phyloP scores from a whole-genome alignment of 2,888 invertebrate genomes.

The Trilocha varians region DNA sequence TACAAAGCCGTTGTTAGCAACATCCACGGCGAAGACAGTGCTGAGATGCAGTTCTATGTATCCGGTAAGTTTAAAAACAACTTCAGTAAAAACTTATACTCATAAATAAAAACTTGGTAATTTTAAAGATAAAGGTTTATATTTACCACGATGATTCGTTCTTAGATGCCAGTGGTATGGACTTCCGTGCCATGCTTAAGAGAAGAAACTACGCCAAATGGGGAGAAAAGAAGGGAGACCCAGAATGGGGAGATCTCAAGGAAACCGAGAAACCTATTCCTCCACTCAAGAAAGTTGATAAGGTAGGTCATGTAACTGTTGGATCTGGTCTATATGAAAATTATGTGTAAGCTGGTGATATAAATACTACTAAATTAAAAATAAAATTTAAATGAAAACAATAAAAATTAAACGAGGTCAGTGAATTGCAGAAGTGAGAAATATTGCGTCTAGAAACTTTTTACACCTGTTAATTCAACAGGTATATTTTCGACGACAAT shows the following conservation, averaged over 20 bases:
- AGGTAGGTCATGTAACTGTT: conserved; percentile 76
- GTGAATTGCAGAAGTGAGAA: conserved; percentile 1
- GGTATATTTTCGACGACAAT: neutral
- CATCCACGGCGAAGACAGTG: conserved; percentile 95
- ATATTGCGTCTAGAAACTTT: neutral
- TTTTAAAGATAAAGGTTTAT: neutral
- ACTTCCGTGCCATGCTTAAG: conserved; percentile 98
- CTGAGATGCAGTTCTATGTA: conserved; percentile 96
- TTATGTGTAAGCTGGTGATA: conserved; percentile 42
- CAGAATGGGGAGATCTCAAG: conserved; percentile 94
- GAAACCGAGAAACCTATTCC: conserved; percentile 91
- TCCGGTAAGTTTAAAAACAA: conserved; percentile 84
- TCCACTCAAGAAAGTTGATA: conserved; percentile 92
- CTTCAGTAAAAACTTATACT: no score
- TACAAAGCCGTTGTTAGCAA: conserved; percentile 95
- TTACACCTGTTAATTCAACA: neutral
- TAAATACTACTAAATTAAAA: conserved; percentile 19
- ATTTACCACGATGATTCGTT: neutral
- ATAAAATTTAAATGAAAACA: neutral
- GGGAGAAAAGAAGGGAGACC: conserved; percentile 92
- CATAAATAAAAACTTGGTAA: no score
- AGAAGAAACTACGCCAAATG: conserved; percentile 96
- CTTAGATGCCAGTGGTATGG: conserved; percentile 95
- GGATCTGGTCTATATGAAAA: conserved; percentile 2
- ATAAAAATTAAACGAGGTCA: neutral